These are phyloP conservation scores for Tenebrio molitor DNA, from an alignment of 1,140 invertebrate species.

Conservation along the genomic window DNA sequence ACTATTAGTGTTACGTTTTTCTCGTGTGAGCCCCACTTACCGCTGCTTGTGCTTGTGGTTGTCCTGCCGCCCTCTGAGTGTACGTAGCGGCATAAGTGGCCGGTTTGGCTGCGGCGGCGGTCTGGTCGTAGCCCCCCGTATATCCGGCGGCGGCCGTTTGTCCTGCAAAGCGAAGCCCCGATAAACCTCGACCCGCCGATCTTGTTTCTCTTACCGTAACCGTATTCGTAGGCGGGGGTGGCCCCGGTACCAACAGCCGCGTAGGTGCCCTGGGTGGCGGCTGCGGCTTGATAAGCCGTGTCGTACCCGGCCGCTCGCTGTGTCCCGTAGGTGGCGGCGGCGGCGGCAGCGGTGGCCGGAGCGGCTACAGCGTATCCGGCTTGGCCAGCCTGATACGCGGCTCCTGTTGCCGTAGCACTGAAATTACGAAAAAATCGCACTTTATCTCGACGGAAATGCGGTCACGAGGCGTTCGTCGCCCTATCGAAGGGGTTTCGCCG, in stretches of 20 bases:
- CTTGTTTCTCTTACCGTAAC: slow-evolving; percentile 71
- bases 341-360: slow-evolving; percentile 78
- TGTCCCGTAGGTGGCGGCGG: slow-evolving; percentile 82
- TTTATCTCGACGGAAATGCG: background rate
- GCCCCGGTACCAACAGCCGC: slow-evolving; percentile 75
- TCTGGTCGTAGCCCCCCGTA: slow-evolving; percentile 76
- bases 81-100: slow-evolving; percentile 72
- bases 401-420: slow-evolving; percentile 72
- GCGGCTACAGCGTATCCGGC: slow-evolving; percentile 87
- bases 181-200: background rate
- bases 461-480: background rate
- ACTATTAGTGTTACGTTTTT: no score
- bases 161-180: slow-evolving; percentile 64
- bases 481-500: background rate
- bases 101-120: slow-evolving; percentile 69
- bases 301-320: slow-evolving; percentile 84
- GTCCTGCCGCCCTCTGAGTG: slow-evolving; percentile 65
- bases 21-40: slow-evolving; percentile 60
- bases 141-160: slow-evolving; percentile 79
- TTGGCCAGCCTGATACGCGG: slow-evolving; percentile 84
- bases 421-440: slow-evolving; percentile 46
- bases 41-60: slow-evolving; percentile 66
- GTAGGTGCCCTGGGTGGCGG: slow-evolving; percentile 76
- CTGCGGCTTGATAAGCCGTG: slow-evolving; percentile 80
- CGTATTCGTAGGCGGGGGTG: slow-evolving; percentile 77